Conservation (phyloP, 2,113 vertebrate genomes). For the Sceloporus tristichus region DNA sequence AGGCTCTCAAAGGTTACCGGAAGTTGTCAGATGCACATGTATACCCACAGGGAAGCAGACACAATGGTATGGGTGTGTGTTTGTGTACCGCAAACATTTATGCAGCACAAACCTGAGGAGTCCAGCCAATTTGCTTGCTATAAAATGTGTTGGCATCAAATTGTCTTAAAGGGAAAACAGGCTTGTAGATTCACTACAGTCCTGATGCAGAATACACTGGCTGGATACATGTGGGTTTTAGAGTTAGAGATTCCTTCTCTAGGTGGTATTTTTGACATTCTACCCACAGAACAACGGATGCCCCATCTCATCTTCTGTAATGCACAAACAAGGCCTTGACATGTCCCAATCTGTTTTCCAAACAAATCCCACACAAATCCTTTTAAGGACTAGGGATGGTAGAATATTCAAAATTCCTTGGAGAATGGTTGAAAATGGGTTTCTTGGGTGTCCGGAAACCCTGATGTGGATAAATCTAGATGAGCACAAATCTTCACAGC, state of each 20-base stretch:
- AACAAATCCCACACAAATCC: neutral
- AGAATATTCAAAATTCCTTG: too few species aligned
- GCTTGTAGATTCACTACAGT: too few species aligned
- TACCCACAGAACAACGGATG: too few species aligned
- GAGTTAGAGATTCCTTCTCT: neutral
- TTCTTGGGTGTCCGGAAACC: too few species aligned
- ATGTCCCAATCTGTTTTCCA: neutral
- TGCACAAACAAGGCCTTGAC: neutral
- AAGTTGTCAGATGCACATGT: neutral
- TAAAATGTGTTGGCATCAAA: too few species aligned
- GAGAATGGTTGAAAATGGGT: too few species aligned
- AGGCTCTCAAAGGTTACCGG: slow-evolving; percentile 21
- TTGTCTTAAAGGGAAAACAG: too few species aligned
- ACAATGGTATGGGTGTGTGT: slow-evolving; percentile 41
- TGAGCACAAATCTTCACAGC: too few species aligned
- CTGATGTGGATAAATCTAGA: too few species aligned
- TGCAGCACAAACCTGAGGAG: too few species aligned
- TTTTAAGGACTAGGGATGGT: neutral
- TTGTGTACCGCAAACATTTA: slow-evolving; percentile 16
- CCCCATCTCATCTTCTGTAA: neutral
- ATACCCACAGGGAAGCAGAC: slow-evolving; percentile 33
- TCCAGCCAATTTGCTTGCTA: too few species aligned
- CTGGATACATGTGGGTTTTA: neutral
- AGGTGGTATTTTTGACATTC: neutral
- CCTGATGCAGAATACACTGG: too few species aligned